Base-by-base conservation (phyloP, 1,140 invertebrate genomes). In the Bombus waltoni region DNA sequence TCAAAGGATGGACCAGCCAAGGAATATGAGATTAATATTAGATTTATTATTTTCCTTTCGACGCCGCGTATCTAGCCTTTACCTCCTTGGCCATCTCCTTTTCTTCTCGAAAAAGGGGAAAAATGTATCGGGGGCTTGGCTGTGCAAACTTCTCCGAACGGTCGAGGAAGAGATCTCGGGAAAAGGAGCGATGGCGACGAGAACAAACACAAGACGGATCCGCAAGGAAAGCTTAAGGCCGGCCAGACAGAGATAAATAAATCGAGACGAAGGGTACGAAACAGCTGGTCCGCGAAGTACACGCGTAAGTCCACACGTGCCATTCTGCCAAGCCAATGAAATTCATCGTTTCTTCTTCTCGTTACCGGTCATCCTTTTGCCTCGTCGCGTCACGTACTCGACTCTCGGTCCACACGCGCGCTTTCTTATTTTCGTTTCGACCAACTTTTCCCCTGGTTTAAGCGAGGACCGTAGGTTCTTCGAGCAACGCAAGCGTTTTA, bases 191-290 rank as follows among this genome's bases (percentile, higher is more conserved):
- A n/a, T 4, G 74, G 57, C 68, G 71, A 71, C 53, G 57, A 87
- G 84, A 88, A 83, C 89, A 91, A 91, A 92, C 84, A 89, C 74
- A 73, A 81, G 70, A 73, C 72, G 85, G 83, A 87, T 88, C 86
- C 86, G 79, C 86, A 78, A 87, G 89, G 77, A 92, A 88, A 88
- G 87, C 89, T 91, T 88, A 77, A 59, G 70, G 42, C 74, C 38
- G 73, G 78, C 78, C 79, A 89, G 86, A 89, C 86, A 80, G 83
- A 82, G 85, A 91, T 91, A 92, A 92, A 89, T 85, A 92, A 92
- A 91, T 91, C 90, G 72, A 75, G 71, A 47, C 72, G 68, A 83
- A 81, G 83, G 87, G 76, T 83, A 88, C 81, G 88, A 87, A 88
- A 73, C 77, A 53, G 66, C 68, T 47, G 82, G 76, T 80, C 53